Evolutionary conservation across 2,113 vertebrate genomes (phyloP), one percentile per base, ranked within the genome.

Genomic region (Poeciliopsis occidentalis): DNA sequence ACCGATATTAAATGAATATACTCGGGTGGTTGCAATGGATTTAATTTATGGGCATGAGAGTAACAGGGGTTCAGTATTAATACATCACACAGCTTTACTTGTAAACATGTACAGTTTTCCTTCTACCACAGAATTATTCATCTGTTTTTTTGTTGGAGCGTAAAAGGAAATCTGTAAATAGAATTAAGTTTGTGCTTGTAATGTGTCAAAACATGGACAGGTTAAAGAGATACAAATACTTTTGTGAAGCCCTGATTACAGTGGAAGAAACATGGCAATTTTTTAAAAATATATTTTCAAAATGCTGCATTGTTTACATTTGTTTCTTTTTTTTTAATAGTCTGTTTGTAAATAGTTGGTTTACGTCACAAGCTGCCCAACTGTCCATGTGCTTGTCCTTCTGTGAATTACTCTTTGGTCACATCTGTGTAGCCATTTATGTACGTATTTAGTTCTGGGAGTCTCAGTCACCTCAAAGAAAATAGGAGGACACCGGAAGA

Each of bases 391-490:
- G 26, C 29, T 61, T 79, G 84, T 8, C 63, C 31, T 51, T 51
- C 57, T 27, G 32, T 19, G 60, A 51, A 61, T 73, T 80, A 74
- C 78, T 65, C 63, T 68, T 31, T 22, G 29, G 44, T 80, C 67
- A 61, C 10, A 2, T 67, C 54, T 64, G 75, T 71, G 67, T 10
- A 12, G 63, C 32, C 76, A 39, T 82, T 67, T 83, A 68, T 24
- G 37, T 60, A 13, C 17, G 1, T n/a, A 63, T 74, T 47, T 1
- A n/a, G 64, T 41, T 71, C 78, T 82, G 41, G 69, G 31, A 67
- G 34, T 30, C 54, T 62, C 66, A 57, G 70, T 71, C 65, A 62
- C 19, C 64, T 70, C n/a, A 79, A 0, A 39, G 27, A 41, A 1
- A 1, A n/a, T n/a, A 76, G 19, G 34, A 37, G 39, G 64, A 61